Conservation (phyloP, 2,113 vertebrate genomes). For the Planiliza haematocheilus region DNA sequence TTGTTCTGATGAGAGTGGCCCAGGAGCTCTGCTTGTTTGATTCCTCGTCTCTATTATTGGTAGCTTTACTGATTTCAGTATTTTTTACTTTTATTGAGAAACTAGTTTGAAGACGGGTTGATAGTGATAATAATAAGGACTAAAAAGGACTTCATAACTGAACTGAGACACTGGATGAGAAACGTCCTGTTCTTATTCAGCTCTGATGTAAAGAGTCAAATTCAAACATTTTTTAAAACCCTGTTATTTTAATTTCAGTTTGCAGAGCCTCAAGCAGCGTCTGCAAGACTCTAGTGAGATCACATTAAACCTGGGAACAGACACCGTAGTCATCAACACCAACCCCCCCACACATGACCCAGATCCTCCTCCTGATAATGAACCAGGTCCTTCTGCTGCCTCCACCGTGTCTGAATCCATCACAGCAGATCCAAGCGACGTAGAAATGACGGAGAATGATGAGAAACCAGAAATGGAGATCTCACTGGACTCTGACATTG, state of each 20-base stretch:
- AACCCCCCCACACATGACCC: not conserved
- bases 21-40: too few relatives aligned
- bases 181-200: too few relatives aligned
- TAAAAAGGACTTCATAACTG: too few relatives aligned
- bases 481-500: fast-evolving
- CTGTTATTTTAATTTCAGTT: constrained; percentile 40
- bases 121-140: too few relatives aligned
- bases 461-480: not conserved
- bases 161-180: too few relatives aligned
- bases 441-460: not conserved
- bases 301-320: fast-evolving
- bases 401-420: not conserved
- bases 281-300: not conserved
- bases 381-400: not conserved
- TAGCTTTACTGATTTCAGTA: too few relatives aligned
- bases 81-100: too few relatives aligned
- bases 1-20: too few relatives aligned
- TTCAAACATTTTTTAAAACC: not conserved
- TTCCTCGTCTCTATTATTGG: too few relatives aligned
- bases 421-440: not conserved
- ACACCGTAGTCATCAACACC: fast-evolving
- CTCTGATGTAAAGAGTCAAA: too few relatives aligned
- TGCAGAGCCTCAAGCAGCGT: constrained; percentile 28
- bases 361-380: not conserved
- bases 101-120: too few relatives aligned